Conservation (phyloP, 1,140 invertebrate genomes). For the Sycophaga agraensis region DNA sequence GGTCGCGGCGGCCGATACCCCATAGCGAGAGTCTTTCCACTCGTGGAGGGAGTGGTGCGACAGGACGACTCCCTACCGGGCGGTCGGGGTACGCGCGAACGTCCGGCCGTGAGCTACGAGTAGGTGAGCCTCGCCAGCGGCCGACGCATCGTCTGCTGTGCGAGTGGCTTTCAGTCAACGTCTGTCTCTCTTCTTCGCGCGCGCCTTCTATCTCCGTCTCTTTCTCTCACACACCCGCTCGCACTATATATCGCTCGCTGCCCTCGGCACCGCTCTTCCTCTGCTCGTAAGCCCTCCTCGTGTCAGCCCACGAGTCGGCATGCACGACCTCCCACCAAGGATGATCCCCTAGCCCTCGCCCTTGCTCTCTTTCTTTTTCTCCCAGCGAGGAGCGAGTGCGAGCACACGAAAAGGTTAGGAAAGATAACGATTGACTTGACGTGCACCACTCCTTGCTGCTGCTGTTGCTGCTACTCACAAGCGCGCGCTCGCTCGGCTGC, state of each 20-base stretch:
- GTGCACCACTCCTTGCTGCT: slow-evolving; percentile 18
- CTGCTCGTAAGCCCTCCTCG: neutral
- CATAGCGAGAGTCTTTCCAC: slow-evolving; percentile 1
- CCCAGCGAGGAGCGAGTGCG: too few relatives aligned
- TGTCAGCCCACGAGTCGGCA: neutral
- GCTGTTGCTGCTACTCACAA: slow-evolving; percentile 2
- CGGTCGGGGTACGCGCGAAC: neutral
- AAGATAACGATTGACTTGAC: slow-evolving; percentile 49
- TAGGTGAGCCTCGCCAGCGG: neutral
- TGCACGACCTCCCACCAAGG: neutral
- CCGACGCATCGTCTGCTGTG: neutral
- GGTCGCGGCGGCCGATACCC: neutral
- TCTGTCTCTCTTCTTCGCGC: too few relatives aligned
- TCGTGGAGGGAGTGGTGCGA: neutral
- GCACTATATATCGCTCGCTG: too few relatives aligned
- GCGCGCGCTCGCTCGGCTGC: too few relatives aligned
- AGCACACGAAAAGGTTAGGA: slow-evolving; percentile 47
- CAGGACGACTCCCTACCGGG: too few relatives aligned
- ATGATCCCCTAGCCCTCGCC: too few relatives aligned
- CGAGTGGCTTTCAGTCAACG: too few relatives aligned
- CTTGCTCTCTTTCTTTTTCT: too few relatives aligned
- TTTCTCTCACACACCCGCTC: too few relatives aligned
- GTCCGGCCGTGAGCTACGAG: neutral
- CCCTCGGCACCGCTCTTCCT: neutral
- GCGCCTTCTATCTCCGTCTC: too few relatives aligned